Evolutionary conservation across 2,113 vertebrate species (phyloP).

Genomic region (Cisticola juncidis): DNA sequence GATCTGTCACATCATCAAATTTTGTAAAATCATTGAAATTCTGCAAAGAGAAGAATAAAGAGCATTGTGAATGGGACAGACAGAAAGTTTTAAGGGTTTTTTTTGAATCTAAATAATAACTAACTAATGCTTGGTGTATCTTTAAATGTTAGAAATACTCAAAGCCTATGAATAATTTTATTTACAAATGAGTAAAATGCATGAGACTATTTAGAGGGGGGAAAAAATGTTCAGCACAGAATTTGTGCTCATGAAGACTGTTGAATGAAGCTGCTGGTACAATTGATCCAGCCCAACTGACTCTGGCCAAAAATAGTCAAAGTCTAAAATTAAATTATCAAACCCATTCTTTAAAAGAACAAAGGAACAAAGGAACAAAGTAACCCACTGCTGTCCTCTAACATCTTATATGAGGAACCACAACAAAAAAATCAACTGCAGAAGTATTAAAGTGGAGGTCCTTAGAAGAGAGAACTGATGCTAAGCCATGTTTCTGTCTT

Average conservation of each 20-base stretch:
- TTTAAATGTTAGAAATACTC: background rate
- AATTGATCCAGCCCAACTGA: constrained; percentile 41
- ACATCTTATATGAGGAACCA: background rate
- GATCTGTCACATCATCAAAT: background rate
- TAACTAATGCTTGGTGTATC: background rate
- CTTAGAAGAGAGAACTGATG: background rate
- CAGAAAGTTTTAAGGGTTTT: background rate
- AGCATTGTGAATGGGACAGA: background rate
- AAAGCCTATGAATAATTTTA: background rate
- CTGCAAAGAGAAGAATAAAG: background rate
- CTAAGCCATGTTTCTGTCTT: constrained; percentile 68
- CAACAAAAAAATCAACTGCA: constrained; percentile 12
- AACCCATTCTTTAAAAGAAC: constrained; percentile 4
- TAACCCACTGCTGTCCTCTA: background rate
- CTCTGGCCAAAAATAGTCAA: constrained; percentile 53
- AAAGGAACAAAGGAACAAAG: background rate
- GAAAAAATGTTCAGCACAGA: background rate
- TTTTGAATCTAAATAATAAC: background rate
- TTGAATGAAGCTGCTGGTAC: constrained; percentile 32
- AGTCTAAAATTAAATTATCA: constrained; percentile 70
- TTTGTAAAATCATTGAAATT: background rate
- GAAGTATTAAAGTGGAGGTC: background rate
- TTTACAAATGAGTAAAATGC: background rate
- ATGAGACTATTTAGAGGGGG: background rate
- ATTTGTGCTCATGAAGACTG: background rate